phyloP scores from a whole-genome alignment of 2,797 vertebrate species.

The Alcedo quadribrachys region DNA sequence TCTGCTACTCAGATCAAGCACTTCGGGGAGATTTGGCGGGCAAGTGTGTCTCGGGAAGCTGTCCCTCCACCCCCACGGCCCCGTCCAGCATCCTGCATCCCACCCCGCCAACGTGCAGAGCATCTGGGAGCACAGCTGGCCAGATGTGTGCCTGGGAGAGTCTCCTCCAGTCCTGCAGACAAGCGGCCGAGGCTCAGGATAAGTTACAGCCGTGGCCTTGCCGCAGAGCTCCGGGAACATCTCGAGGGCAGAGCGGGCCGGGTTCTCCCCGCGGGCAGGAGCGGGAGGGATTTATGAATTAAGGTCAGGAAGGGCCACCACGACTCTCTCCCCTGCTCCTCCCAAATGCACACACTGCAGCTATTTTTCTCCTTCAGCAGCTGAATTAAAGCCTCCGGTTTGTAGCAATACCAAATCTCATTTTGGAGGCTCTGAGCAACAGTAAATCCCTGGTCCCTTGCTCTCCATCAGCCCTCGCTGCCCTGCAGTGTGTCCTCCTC shows the following conservation, averaged over 20 bases:
- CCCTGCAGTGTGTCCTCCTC: slow-evolving; percentile 36
- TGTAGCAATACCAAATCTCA: slow-evolving; percentile 13
- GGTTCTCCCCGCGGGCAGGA: not conserved
- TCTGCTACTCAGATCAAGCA: not conserved
- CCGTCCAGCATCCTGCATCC: fast-evolving
- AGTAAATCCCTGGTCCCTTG: slow-evolving; percentile 53
- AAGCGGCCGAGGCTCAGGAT: not conserved
- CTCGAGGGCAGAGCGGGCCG: not conserved
- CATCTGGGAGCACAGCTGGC: slow-evolving; percentile 26
- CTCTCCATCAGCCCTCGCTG: not conserved
- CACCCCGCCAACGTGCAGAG: fast-evolving
- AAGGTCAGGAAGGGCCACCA: not conserved
- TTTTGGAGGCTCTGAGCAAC: slow-evolving; percentile 28
- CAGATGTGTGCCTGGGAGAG: not conserved
- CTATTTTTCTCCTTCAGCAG: slow-evolving; percentile 26
- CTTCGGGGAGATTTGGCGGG: not conserved
- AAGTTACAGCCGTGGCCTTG: not conserved
- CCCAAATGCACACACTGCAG: not conserved
- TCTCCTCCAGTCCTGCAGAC: not conserved
- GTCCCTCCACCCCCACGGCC: fast-evolving
- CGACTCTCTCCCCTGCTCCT: slow-evolving; percentile 4
- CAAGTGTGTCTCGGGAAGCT: fast-evolving
- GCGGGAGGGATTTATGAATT: not conserved
- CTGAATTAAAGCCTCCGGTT: slow-evolving; percentile 40
- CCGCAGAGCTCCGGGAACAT: not conserved